phyloP scores from a whole-genome alignment of 2,888 invertebrate genomes.

The Melangyna quadrimaculata region DNA sequence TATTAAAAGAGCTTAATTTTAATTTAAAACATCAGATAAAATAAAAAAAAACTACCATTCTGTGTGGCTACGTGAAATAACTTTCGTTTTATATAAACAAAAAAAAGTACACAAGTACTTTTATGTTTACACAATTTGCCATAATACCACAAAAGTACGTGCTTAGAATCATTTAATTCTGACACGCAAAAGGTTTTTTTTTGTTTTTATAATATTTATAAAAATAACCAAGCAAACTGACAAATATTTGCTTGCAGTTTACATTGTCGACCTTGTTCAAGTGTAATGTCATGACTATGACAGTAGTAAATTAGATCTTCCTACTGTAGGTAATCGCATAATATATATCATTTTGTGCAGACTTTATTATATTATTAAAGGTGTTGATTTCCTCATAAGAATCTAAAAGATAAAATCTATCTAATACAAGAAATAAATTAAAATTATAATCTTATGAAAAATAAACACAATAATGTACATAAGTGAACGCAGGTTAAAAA shows the following conservation, averaged over 20 bases:
- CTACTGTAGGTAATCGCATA: not conserved
- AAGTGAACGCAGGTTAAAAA: not conserved
- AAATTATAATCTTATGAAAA: not conserved
- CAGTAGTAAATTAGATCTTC: not conserved
- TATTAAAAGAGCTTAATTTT: no score
- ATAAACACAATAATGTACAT: not conserved
- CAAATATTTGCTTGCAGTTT: not conserved
- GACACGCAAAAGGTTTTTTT: not conserved
- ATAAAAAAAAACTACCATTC: no score
- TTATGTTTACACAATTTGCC: not conserved
- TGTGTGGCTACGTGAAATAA: no score
- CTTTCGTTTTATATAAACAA: not conserved
- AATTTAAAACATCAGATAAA: no score
- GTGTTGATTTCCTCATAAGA: not conserved
- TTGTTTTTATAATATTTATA: not conserved
- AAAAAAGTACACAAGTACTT: not conserved
- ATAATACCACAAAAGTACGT: not conserved
- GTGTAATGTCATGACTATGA: constrained; percentile 1
- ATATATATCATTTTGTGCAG: not conserved
- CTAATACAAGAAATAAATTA: constrained; percentile 9
- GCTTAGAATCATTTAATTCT: not conserved
- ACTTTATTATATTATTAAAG: not conserved
- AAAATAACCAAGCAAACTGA: not conserved
- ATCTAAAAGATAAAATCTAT: constrained; percentile 3
- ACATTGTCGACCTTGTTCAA: not conserved